Conservation (phyloP, 2,113 vertebrate genomes). For the Mesoclemmys tuberculata region DNA sequence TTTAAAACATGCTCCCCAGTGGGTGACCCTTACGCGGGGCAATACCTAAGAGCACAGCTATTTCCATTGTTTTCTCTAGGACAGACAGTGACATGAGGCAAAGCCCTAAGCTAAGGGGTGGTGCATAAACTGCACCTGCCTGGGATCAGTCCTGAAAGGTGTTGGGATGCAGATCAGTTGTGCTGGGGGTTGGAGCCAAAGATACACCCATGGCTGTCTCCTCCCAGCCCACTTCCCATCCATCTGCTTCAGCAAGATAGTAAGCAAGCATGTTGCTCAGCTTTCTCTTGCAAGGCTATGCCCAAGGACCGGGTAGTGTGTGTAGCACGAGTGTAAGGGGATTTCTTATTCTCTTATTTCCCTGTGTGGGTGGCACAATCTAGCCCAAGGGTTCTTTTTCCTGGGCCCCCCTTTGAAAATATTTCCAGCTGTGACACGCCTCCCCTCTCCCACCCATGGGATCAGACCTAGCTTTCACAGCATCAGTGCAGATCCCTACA, state of each 20-base stretch:
- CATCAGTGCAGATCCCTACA: too few relatives aligned
- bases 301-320: neutral
- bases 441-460: too few relatives aligned
- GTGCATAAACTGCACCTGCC: neutral
- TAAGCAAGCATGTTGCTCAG: neutral
- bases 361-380: fast-evolving
- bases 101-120: neutral
- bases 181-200: neutral
- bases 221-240: neutral
- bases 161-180: neutral
- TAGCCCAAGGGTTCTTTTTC: too few relatives aligned
- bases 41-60: neutral
- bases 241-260: neutral
- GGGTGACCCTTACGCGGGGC: neutral
- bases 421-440: too few relatives aligned
- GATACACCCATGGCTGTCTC: neutral
- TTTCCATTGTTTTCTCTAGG: neutral
- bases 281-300: neutral
- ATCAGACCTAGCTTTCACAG: too few relatives aligned
- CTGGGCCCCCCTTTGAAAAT: too few relatives aligned
- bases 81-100: neutral
- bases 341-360: neutral
- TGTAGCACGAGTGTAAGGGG: neutral
- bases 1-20: neutral
- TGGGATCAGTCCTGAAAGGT: neutral